Percentiles rank a stretch among this genome's conserved stretches.
Conservation (phyloP, 1,140 invertebrate genomes). For the Rhyacophila brunnea region DNA sequence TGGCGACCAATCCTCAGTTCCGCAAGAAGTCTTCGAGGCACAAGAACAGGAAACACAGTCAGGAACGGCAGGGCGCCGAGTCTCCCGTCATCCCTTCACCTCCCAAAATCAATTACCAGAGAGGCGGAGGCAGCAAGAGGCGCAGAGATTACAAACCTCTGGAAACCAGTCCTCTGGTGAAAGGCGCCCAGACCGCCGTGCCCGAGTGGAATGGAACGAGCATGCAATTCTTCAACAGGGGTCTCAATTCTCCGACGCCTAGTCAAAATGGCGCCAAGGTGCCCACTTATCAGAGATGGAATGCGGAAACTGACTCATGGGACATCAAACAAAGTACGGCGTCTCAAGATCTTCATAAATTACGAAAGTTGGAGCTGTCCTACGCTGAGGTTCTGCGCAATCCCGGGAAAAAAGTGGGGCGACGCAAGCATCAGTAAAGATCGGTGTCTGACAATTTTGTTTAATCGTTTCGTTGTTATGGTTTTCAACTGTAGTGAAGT, state of each 20-base stretch:
- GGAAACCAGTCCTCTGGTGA: conserved; percentile 48
- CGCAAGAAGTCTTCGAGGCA: conserved; percentile 64
- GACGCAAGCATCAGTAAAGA: conserved; percentile 52
- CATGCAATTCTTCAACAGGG: conserved; percentile 63
- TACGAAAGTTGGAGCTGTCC: conserved; percentile 76
- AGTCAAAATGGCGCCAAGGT: conserved; percentile 51
- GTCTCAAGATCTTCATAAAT: conserved; percentile 75
- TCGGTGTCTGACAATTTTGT: not conserved
- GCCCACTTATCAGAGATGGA: conserved; percentile 52
- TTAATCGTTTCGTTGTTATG: not conserved
- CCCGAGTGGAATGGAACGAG: conserved; percentile 65
- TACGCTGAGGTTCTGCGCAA: conserved; percentile 79
- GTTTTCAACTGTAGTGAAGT: not conserved
- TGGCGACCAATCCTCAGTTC: conserved; percentile 58
- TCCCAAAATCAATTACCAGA: conserved; percentile 58
- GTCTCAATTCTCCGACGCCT: conserved; percentile 54
- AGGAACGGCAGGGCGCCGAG: conserved; percentile 59
- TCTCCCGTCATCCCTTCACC: conserved; percentile 61
- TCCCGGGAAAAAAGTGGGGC: conserved; percentile 57
- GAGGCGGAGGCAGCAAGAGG: conserved; percentile 54
- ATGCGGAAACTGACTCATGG: conserved; percentile 52
- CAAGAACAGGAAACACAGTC: conserved; percentile 59
- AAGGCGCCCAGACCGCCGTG: conserved; percentile 30
- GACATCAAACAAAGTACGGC: conserved; percentile 71
- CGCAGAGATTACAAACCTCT: conserved; percentile 55